phyloP scores from a whole-genome alignment of 2,888 invertebrate genomes.

The Xylocampa areola region DNA sequence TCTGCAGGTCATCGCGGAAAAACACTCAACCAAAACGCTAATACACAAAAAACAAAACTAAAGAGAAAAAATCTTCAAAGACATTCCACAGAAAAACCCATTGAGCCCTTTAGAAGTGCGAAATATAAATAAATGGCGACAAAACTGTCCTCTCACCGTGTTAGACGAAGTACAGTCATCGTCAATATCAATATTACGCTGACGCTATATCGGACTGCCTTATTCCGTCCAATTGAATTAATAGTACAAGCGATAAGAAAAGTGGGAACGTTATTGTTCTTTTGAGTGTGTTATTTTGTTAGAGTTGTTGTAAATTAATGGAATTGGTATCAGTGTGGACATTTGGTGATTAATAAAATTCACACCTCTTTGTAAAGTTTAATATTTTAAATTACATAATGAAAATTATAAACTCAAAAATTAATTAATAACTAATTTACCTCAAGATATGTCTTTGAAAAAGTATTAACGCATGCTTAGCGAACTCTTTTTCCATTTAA shows the following conservation, averaged over 20 bases:
- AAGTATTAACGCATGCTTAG: too few species aligned
- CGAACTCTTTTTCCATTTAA: too few species aligned
- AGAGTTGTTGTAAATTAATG: too few species aligned
- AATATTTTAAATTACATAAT: too few species aligned
- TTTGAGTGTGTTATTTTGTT: neutral
- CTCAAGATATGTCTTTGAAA: too few species aligned
- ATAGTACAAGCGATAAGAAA: constrained; percentile 61
- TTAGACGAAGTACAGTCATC: constrained; percentile 74
- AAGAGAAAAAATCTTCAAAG: constrained; percentile 22
- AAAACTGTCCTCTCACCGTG: constrained; percentile 70
- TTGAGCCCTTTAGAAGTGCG: constrained; percentile 38
- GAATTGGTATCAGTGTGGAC: too few species aligned
- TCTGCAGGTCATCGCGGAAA: neutral
- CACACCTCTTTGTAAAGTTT: too few species aligned
- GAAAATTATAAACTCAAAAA: too few species aligned
- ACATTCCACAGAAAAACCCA: constrained; percentile 27
- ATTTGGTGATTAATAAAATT: too few species aligned
- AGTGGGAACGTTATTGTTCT: constrained; percentile 18
- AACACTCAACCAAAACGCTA: neutral
- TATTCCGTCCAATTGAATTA: constrained; percentile 68
- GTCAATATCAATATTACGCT: constrained; percentile 75
- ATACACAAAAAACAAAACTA: constrained; percentile 6
- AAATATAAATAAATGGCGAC: constrained; percentile 58
- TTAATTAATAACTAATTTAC: too few species aligned
- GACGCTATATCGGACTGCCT: constrained; percentile 66